Evolutionary conservation across 2,797 vertebrate species (phyloP), one percentile per base, ranked within the genome.

Genomic region (Pampus argenteus): DNA sequence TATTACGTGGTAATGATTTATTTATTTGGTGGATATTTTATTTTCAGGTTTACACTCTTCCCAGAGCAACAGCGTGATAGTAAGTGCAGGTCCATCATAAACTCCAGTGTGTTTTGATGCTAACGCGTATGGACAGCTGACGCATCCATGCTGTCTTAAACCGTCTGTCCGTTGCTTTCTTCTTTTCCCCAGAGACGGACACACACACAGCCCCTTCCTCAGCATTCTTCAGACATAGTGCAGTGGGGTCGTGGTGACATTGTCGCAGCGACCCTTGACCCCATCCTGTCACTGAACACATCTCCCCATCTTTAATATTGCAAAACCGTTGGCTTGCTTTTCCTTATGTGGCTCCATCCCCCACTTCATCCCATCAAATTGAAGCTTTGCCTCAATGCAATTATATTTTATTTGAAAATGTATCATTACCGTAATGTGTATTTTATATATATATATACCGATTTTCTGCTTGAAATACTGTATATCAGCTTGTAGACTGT

Each of bases 211-310:
- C 60, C 22, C 49, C 52, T 45, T 68, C 72, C n/a, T 57, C 63
- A 78, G 64, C 75, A 77, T 78, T 87, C 71, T 69, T 69, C 49
- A 63, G 63, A 75, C 79, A 34, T 51, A 0, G 3, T 6, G 3
- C 0, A 3, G 48, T n/a, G 70, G 78, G 80, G 74, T 68, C 15
- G 0, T 64, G 47, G 29, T 78, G 73, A 85, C 76, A 85, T 76
- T 87, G 76, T 79, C 71, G 5, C 63, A 45, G 49, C 2, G 63
- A 86, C 78, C 88, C 28, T 51, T 85, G 71, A 77, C 74, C 86
- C 68, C 23, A 10, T 73, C 67, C 73, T 85, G 86, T 85, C 87
- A 80, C 61, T 79, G 61, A 90, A 58, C 78, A 70, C 68, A 59
- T 81, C 54, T 76, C 63, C 34, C 31, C 69, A 50, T 57, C 71